phyloP scores from a whole-genome alignment of 2,888 invertebrate genomes.

The Drosophila mercatorum region DNA sequence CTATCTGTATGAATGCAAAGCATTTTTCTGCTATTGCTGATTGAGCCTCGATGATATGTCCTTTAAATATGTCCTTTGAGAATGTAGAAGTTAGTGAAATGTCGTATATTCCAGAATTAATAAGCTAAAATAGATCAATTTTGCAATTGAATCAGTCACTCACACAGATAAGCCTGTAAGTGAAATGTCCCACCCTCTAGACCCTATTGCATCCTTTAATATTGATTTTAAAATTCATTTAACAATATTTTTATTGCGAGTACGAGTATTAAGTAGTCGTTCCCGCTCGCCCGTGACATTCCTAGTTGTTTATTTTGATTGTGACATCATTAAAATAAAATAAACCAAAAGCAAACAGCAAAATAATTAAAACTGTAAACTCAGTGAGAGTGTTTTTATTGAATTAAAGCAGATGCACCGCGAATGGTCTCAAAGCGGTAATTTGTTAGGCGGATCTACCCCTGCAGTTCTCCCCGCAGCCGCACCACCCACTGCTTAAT shows the following conservation, averaged over 20 bases:
- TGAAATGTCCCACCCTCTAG: background rate
- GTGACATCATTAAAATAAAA: conserved; percentile 14
- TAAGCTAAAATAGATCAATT: no score
- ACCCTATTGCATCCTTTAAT: background rate
- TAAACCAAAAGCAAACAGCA: background rate
- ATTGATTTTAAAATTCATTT: background rate
- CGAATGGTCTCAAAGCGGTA: conserved; percentile 5
- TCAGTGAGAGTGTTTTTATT: conserved; percentile 27
- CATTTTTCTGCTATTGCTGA: no score
- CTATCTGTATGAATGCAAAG: no score
- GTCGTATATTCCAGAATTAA: no score
- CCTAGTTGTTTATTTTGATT: conserved; percentile 1
- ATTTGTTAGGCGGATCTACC: background rate
- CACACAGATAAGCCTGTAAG: no score
- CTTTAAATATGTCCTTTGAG: no score
- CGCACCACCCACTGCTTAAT: background rate
- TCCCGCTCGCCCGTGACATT: background rate
- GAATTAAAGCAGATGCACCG: conserved; percentile 30
- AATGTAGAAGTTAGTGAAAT: no score
- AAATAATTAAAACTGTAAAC: conserved; percentile 12
- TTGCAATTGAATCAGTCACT: no score
- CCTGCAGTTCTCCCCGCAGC: background rate
- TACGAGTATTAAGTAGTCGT: background rate
- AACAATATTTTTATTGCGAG: fast-evolving
- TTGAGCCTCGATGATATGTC: no score